phyloP scores from a whole-genome alignment of 1,140 invertebrate species.

The Magallana angulata region DNA sequence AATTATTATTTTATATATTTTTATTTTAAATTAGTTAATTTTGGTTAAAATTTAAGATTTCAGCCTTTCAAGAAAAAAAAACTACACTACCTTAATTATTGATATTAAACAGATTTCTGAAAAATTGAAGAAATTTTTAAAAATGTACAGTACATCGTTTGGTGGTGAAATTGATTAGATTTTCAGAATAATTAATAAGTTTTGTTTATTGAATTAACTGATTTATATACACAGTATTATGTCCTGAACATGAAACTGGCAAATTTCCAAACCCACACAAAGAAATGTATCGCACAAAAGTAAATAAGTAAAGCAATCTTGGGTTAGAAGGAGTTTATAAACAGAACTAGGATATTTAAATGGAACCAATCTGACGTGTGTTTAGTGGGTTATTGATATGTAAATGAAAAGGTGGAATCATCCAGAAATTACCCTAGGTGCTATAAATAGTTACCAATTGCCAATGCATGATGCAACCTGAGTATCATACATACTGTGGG shows the following conservation, averaged over 20 bases:
- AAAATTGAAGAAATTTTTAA: too few species aligned
- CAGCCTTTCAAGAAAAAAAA: too few species aligned
- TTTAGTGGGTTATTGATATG: background rate
- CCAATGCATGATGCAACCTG: background rate
- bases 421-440: background rate
- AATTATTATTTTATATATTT: too few species aligned
- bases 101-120: too few species aligned
- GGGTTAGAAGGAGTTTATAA: background rate
- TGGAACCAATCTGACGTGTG: background rate
- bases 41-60: too few species aligned
- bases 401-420: background rate
- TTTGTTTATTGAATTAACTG: too few species aligned
- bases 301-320: background rate
- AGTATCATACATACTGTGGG: background rate
- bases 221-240: background rate
- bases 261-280: conserved; percentile 3
- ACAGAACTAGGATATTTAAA: conserved; percentile 2
- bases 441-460: background rate
- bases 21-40: too few species aligned
- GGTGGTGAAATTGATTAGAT: too few species aligned
- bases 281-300: background rate
- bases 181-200: too few species aligned
- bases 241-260: background rate
- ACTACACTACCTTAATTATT: too few species aligned
- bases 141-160: too few species aligned